Conservation (phyloP, 2,888 invertebrate species). For the Drosophila greeni region DNA sequence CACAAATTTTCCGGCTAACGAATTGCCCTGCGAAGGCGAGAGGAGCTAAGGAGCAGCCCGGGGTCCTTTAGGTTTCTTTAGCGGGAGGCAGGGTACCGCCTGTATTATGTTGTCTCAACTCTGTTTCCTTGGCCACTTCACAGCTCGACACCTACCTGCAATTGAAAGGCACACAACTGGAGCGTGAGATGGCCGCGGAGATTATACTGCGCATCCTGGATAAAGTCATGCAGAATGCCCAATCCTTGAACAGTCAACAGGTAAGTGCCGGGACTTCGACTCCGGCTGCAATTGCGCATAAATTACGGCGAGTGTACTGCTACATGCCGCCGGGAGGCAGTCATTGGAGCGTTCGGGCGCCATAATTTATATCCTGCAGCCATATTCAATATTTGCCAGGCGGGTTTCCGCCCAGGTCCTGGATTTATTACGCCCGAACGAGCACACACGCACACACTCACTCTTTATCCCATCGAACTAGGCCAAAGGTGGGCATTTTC, state of each 20-base stretch:
- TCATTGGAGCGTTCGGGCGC: slow-evolving; percentile 53
- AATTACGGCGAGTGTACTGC: slow-evolving; percentile 52
- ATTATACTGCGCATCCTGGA: slow-evolving; percentile 83
- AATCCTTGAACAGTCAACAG: slow-evolving; percentile 86
- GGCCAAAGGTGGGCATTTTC: slow-evolving; percentile 35
- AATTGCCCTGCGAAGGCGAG: slow-evolving; percentile 45
- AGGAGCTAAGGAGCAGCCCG: slow-evolving; percentile 13
- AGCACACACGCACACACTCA: slow-evolving; percentile 28
- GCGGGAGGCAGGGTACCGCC: neutral
- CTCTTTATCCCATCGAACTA: slow-evolving; percentile 16
- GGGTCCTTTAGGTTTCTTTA: slow-evolving; percentile 16
- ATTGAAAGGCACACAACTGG: slow-evolving; percentile 78
- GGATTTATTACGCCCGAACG: slow-evolving; percentile 56
- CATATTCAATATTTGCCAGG: slow-evolving; percentile 72
- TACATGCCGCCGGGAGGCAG: slow-evolving; percentile 26
- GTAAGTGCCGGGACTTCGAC: slow-evolving; percentile 79
- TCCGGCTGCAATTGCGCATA: slow-evolving; percentile 58
- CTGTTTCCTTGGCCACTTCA: slow-evolving; percentile 53
- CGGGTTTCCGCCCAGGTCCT: slow-evolving; percentile 43
- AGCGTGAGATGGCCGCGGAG: slow-evolving; percentile 81
- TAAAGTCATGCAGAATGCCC: slow-evolving; percentile 83
- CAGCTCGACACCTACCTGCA: slow-evolving; percentile 79
- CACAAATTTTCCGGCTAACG: slow-evolving; percentile 71
- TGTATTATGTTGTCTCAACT: slow-evolving; percentile 40
- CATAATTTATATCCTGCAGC: slow-evolving; percentile 71